Percentiles rank a stretch among this genome's conserved stretches.
These are phyloP conservation scores for Subacronicta megacephala DNA, from an alignment of 2,888 invertebrate genomes.

Conservation along the genomic window DNA sequence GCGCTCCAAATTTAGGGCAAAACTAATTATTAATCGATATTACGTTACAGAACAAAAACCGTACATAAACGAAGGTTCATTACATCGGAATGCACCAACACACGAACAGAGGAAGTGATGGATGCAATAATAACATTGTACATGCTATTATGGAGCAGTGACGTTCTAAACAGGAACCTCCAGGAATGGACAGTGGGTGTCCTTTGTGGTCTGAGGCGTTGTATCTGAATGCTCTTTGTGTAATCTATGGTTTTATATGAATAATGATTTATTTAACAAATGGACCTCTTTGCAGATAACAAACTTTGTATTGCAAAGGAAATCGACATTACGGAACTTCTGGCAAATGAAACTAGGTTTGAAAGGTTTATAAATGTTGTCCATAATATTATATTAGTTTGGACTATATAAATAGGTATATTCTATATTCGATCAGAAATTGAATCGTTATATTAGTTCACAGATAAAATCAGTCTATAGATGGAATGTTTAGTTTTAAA, in stretches of 20 bases:
- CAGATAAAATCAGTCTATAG: no score
- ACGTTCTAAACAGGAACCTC: slow-evolving; percentile 24
- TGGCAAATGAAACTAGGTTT: no score
- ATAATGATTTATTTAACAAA: not conserved
- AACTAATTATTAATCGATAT: slow-evolving; percentile 17
- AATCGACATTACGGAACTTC: not conserved
- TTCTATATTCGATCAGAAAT: no score
- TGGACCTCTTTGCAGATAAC: not conserved
- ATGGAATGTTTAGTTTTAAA: no score
- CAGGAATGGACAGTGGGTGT: slow-evolving; percentile 30
- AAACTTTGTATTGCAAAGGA: not conserved
- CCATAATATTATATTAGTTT: no score
- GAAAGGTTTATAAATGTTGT: no score
- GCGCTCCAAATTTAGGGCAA: slow-evolving; percentile 14
- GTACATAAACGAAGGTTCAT: slow-evolving; percentile 31
- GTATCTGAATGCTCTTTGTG: slow-evolving; percentile 24
- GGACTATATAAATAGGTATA: no score
- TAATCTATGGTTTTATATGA: slow-evolving; percentile 17
- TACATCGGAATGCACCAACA: slow-evolving; percentile 40
- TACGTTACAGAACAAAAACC: slow-evolving; percentile 22
- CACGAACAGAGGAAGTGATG: slow-evolving; percentile 37
- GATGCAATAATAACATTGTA: slow-evolving; percentile 30
- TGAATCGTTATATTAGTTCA: no score
- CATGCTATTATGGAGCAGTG: slow-evolving; percentile 42
- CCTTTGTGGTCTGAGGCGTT: slow-evolving; percentile 34